A percentile compares a stretch with the other conserved stretches of the same genome.
These are phyloP conservation scores for Drosophila watanabei DNA, from an alignment of 1,140 invertebrate species.

Conservation along the genomic window DNA sequence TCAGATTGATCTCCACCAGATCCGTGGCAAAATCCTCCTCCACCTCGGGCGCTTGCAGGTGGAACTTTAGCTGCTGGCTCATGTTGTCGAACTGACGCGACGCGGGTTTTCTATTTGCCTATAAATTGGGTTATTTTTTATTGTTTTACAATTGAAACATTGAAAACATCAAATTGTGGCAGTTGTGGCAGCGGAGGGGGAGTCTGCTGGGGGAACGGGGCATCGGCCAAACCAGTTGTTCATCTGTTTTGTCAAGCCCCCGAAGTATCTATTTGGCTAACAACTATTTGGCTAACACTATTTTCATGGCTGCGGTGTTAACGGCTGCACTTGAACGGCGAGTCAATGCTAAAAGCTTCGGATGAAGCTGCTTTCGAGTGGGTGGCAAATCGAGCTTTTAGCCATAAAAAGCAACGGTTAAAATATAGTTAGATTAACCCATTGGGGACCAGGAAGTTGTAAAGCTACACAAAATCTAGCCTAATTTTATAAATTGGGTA, in stretches of 20 bases:
- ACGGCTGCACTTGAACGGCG: conserved; percentile 66
- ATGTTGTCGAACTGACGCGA: conserved; percentile 53
- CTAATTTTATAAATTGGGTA: neutral
- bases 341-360: conserved; percentile 38
- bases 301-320: conserved; percentile 72
- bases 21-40: conserved; percentile 47
- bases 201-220: conserved; percentile 13
- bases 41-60: conserved; percentile 39
- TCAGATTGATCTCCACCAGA: conserved; percentile 71
- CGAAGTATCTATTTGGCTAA: conserved; percentile 1
- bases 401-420: conserved; percentile 5
- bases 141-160: conserved; percentile 57
- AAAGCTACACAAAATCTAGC: neutral
- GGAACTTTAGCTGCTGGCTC: conserved; percentile 72
- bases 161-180: conserved; percentile 47
- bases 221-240: conserved; percentile 73
- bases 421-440: conserved; percentile 17
- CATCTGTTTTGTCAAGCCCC: conserved; percentile 47
- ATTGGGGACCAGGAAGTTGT: neutral
- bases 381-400: conserved; percentile 33
- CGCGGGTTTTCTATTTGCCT: conserved; percentile 60
- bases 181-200: neutral
- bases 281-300: conserved; percentile 71
- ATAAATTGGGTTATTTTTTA: conserved; percentile 72
- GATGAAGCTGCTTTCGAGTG: conserved; percentile 44